These are phyloP conservation scores for Diplodus sargus DNA, from an alignment of 2,797 vertebrate species.

Conservation along the genomic window DNA sequence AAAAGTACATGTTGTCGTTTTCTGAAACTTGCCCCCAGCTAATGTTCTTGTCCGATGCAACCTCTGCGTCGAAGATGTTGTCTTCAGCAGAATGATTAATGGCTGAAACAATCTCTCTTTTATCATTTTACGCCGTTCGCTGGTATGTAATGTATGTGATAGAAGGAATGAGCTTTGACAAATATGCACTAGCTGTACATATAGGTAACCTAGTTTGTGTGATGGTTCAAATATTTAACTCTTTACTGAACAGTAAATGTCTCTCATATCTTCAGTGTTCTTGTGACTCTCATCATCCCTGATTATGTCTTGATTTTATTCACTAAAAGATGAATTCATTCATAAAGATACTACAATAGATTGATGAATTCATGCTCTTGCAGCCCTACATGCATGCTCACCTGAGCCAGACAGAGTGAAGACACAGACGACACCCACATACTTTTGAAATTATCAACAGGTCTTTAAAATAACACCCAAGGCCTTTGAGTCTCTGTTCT, in stretches of 20 bases:
- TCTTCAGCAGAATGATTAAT: conserved; percentile 30
- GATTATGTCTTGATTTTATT: neutral
- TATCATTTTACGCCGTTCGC: neutral
- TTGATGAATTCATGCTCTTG: neutral
- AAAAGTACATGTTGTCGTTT: conserved; percentile 28
- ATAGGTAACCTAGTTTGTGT: neutral
- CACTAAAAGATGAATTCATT: neutral
- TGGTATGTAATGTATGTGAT: conserved; percentile 3
- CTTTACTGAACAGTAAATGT: neutral
- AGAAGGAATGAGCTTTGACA: neutral
- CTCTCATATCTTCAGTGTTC: neutral
- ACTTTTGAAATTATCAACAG: conserved; percentile 29
- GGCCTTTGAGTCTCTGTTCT: conserved; percentile 7
- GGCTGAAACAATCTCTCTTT: neutral
- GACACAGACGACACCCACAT: conserved; percentile 16
- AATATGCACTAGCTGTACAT: neutral
- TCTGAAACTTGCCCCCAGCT: conserved; percentile 47
- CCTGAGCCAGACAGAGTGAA: neutral
- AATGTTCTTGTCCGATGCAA: conserved; percentile 13
- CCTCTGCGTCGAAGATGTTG: neutral
- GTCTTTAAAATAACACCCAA: conserved; percentile 30
- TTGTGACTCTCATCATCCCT: neutral
- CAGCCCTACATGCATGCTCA: neutral
- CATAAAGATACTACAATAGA: too few species aligned
- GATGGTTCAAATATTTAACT: neutral